Conservation (phyloP, 2,888 invertebrate genomes). For the Pollenia griseotomentosa region DNA sequence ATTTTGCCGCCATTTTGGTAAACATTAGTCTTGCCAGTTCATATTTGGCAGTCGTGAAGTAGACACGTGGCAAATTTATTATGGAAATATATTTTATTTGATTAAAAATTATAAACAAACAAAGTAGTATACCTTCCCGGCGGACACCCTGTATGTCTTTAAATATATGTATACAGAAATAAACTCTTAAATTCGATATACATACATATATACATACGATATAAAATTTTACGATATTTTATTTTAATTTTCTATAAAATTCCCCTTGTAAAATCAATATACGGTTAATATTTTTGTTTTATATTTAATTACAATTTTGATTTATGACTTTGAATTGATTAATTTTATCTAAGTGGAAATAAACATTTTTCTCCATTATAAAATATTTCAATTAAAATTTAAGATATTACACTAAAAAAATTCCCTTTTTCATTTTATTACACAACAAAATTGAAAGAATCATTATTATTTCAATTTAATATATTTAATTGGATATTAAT, state of each 20-base stretch:
- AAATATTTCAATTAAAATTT: constrained; percentile 9
- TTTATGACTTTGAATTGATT: constrained; percentile 15
- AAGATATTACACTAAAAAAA: background rate
- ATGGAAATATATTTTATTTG: no score
- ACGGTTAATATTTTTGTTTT: background rate
- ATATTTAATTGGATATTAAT: constrained; percentile 67
- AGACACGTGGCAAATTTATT: no score
- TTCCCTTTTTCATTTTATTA: background rate
- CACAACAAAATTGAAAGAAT: constrained; percentile 26
- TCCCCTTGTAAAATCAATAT: background rate
- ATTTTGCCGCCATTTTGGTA: no score
- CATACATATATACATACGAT: no score
- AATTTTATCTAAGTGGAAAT: constrained; percentile 4
- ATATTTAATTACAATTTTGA: background rate
- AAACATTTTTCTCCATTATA: constrained; percentile 1
- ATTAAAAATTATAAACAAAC: no score
- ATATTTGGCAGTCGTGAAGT: no score
- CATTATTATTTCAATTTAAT: constrained; percentile 47
- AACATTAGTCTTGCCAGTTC: no score
- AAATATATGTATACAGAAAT: no score
- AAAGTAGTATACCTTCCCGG: no score
- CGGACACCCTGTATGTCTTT: no score
- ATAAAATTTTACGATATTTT: background rate
- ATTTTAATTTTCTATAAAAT: background rate
- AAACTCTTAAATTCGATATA: no score